Evolutionary conservation across 2,888 invertebrate genomes (phyloP).

Genomic region (Margaritifera margaritifera): DNA sequence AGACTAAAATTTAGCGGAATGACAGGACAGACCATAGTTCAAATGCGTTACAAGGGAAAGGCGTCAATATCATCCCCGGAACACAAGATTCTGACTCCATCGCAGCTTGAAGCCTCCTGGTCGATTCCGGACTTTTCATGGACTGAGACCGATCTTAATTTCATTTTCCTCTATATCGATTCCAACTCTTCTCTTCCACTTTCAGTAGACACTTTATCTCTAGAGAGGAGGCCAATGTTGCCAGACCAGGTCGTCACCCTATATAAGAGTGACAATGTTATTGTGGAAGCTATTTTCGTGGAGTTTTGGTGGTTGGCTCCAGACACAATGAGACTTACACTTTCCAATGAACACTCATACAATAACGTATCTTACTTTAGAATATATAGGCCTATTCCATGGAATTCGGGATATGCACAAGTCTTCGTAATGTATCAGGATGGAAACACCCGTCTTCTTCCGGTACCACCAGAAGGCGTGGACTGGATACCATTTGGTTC

Average conservation of each 20-base stretch:
- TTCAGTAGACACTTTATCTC: constrained; percentile 29
- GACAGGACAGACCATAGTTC: constrained; percentile 18
- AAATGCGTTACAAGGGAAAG: constrained; percentile 35
- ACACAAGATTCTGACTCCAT: constrained; percentile 22
- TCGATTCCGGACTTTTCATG: constrained; percentile 50
- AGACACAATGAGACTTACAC: constrained; percentile 44
- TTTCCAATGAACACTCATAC: constrained; percentile 31
- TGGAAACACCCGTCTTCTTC: constrained; percentile 51
- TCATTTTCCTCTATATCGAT: constrained; percentile 31
- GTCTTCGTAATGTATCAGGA: constrained; percentile 57
- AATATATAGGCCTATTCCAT: constrained; percentile 49
- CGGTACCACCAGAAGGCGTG: constrained; percentile 50
- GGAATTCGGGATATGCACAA: constrained; percentile 49
- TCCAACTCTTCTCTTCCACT: constrained; percentile 29
- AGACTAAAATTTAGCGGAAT: constrained; percentile 36
- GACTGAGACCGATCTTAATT: constrained; percentile 44
- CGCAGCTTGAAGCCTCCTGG: constrained; percentile 31
- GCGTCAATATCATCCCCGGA: constrained; percentile 15
- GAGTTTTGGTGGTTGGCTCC: constrained; percentile 58
- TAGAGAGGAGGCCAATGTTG: constrained; percentile 47
- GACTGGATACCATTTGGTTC: constrained; percentile 61
- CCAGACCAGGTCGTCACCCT: constrained; percentile 39
- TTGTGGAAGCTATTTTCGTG: constrained; percentile 48
- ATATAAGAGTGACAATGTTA: constrained; percentile 41
- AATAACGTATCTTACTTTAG: constrained; percentile 47